Base-by-base conservation (phyloP, 2,888 invertebrate species). In the Automeris io region DNA sequence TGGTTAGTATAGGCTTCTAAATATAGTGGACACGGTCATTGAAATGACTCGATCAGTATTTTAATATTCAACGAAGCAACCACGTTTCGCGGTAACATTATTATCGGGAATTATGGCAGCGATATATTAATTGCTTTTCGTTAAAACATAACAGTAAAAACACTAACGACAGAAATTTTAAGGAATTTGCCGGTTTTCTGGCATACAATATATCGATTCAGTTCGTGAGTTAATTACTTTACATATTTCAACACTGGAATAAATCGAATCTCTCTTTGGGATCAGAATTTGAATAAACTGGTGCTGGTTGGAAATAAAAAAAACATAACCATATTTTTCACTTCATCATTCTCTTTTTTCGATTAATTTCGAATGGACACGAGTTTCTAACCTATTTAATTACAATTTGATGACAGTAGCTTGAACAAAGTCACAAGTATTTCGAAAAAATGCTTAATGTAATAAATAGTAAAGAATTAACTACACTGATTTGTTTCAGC, bases 71-170 rank as follows among this genome's bases (percentile, higher is more conserved):
- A 13, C 26, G 13, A 12, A 26, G 8, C 12, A 7, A 26, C 13
- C 7, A 12, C 6, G 7, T 26, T n/a, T n/a, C n/a, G 3, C 24
- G 2, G n/a, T 12, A 7, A 12, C 11, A 12, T 13, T 26, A 13
- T 26, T 13, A 26, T 26, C 26, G 6, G 26, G 13, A 5, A 7
- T 6, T 29, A 29, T 29, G 12, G 8, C 1, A 16, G 8, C 8
- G 16, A 16, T 9, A 5, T 16, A 29, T 29, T 16, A n/a, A 16
- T 29, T n/a, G 16, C 16, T 7, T 29, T 16, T 29, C 16, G n/a
- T 29, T 8, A 29, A 29, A 29, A 16, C 16, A 29, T 29, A 29
- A 29, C 29, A 4, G 29, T 29, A 29, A 29, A 29, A 29, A 29
- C 3, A 5, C 16, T 16, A 9, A 29, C n/a, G 29, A n/a, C 16